Evolutionary conservation across 2,113 vertebrate species (phyloP).

Genomic region (Gymnobelideus leadbeateri): DNA sequence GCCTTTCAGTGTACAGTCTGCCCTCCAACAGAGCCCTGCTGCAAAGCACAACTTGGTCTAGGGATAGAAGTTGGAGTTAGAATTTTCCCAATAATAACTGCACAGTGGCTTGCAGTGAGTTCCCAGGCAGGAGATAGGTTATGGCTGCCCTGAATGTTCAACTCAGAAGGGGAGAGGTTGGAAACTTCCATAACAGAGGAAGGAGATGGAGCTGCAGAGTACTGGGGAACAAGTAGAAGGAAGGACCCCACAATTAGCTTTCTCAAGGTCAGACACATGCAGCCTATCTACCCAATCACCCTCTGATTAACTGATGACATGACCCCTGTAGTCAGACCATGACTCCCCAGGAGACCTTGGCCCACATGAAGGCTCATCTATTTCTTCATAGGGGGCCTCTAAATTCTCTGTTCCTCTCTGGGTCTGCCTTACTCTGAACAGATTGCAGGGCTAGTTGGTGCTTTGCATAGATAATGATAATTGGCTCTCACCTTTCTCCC

Average conservation of each 20-base stretch:
- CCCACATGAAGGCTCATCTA: background rate
- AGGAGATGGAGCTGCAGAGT: background rate
- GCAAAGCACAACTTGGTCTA: background rate
- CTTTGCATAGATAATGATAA: conserved; percentile 34
- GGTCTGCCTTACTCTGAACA: background rate
- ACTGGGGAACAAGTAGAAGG: background rate
- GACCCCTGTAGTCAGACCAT: background rate
- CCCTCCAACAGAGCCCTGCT: background rate
- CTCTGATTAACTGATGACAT: background rate
- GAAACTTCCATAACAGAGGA: background rate
- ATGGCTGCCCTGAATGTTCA: background rate
- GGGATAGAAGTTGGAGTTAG: background rate
- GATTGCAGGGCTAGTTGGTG: conserved; percentile 32
- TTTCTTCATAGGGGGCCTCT: background rate
- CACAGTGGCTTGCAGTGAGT: background rate
- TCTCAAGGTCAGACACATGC: background rate
- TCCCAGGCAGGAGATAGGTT: background rate
- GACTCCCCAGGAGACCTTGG: background rate
- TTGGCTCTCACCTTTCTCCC: conserved; percentile 1
- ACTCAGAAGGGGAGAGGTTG: background rate
- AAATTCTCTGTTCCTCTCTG: background rate
- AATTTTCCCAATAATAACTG: background rate
- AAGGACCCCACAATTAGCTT: too few species aligned
- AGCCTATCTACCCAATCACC: background rate
- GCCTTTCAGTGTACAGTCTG: too few species aligned